Evolutionary conservation across 2,888 invertebrate genomes (phyloP).

Genomic region (Cynaeus angustus): DNA sequence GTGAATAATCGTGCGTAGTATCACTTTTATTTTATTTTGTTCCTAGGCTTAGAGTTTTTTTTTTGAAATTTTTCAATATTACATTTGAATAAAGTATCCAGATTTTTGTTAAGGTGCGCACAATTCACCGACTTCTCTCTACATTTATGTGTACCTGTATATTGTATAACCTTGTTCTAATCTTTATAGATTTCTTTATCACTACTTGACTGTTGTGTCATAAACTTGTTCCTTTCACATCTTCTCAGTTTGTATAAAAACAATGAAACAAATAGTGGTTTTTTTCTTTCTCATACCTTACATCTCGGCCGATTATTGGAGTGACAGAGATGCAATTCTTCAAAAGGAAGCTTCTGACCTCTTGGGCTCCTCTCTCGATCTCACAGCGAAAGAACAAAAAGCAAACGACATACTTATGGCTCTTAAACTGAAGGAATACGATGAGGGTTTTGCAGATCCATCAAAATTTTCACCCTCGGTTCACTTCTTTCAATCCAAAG

Average conservation of each 20-base stretch:
- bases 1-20: no score
- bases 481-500: slow-evolving; percentile 79
- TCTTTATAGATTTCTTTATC: no score
- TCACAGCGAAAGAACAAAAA: slow-evolving; percentile 60
- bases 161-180: no score
- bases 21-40: no score
- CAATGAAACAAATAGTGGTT: neutral
- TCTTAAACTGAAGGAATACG: slow-evolving; percentile 63
- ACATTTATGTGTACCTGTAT: no score
- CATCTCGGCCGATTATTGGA: slow-evolving; percentile 4
- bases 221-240: no score
- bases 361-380: slow-evolving; percentile 65
- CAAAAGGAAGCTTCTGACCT: slow-evolving; percentile 48
- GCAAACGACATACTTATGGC: slow-evolving; percentile 64
- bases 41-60: no score
- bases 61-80: no score
- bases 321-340: neutral
- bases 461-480: slow-evolving; percentile 76
- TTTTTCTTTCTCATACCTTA: neutral
- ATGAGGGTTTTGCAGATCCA: slow-evolving; percentile 61
- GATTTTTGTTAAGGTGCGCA: no score
- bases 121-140: no score
- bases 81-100: no score
- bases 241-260: neutral
- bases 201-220: no score